Evolutionary conservation across 2,888 invertebrate species (phyloP), one percentile per base, ranked within the genome.

Genomic region (Brassicogethes aeneus): DNA sequence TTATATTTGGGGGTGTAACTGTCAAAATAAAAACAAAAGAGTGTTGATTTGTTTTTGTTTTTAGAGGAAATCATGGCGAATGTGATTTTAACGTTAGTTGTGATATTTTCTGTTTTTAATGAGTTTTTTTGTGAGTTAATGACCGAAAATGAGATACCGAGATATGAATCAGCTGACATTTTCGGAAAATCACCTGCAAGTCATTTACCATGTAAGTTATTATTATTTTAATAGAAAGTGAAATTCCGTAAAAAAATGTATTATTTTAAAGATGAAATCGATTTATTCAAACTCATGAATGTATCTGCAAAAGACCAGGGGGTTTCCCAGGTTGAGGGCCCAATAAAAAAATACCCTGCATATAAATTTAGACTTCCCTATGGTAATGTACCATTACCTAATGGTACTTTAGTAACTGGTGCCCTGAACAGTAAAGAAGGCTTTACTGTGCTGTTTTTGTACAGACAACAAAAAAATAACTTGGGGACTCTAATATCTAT

Each of bases 311-410:
- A 67, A 43, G 66, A 68, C 43, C 66, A 62, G 44, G 70, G 70
- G n/a, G 67, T 69, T 10, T 68, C 68, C 2, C 43, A 64, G 13
- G 67, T 68, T 2, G 64, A 66, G 49, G 70, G 70, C 2, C 68
- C 70, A 8, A 66, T 68, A 42, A 49, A 47, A 17, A 62, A 64
- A 38, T 66, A 56, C 50, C 66, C 68, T n/a, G 70, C 70, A 8
- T 70, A 67, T 55, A 69, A 69, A 52, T 68, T 70, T 46, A 62
- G 69, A 8, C 53, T 66, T 36, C 66, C 66, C 10, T 70, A 66
- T 49, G 68, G 65, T 32, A 66, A 68, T 45, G 66, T 67, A 3
- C 65, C 67, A 2, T 50, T 70, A 39, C 48, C 60, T 1, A 68
- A 66, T 46, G 64, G 66, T 13, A 60, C 64, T 16, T 58, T 59